Evolutionary conservation across 2,888 invertebrate genomes (phyloP), one percentile per base, ranked within the genome.

Genomic region (Eupithecia centaureata): DNA sequence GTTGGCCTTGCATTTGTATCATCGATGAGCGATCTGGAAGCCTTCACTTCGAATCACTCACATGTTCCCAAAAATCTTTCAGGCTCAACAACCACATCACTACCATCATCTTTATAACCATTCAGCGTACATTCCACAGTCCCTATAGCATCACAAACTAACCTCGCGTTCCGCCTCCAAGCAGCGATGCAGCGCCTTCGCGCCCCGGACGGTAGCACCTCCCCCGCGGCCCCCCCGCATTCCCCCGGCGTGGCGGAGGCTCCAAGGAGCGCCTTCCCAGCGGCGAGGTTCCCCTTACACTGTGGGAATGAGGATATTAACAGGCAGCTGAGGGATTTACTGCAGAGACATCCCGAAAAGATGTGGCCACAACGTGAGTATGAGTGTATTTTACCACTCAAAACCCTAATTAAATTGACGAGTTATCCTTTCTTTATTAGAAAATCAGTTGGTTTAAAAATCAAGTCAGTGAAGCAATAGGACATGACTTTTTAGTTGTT

Each of bases 241-340:
- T 83, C 87, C 5, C 77, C 82, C 33, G 77, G 79, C 15, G 71
- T 76, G 1, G 79, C 86, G 65, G 86, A 92, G 78, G 88, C 90
- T 47, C 90, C 90, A 47, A 82, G 90, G 65, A 85, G 87, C 67
- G 78, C 88, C 73, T 94, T 87, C 88, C 93, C 82, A 67, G 91
- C 85, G 74, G 94, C 89, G 60, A 84, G 92, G 70, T 91, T 92
- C 81, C 94, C 87, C 76, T 83, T 90, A 38, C 94, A 94, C 81
- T 90, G 94, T 73, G 94, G 94, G 79, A 86, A 83, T 77, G 90
- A 90, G 64, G 90, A 91, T 76, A 88, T 95, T 81, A 96, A 96
- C 80, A 94, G 96, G 5, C 98, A 98, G 81, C 91, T 98, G 56
- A 91, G 97, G 32, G 97, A 97, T 83, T 88, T 98, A 72, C 91